Evolutionary conservation across 2,113 vertebrate species (phyloP).

Genomic region (Cromileptes altivelis): DNA sequence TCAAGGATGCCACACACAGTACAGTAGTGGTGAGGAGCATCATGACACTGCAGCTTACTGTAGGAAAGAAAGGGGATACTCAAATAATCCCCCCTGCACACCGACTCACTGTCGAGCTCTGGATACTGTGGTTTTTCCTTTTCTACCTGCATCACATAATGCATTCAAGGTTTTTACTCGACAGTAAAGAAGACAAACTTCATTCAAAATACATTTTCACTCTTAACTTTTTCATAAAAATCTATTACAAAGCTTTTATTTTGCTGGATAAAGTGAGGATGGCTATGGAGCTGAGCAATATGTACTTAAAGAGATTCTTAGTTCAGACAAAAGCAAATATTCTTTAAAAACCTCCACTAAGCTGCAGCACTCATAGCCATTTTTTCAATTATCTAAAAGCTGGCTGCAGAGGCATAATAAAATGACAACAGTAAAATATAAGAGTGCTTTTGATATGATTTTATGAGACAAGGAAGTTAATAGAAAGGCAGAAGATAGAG

Average conservation of each 20-base stretch:
- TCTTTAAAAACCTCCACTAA: neutral
- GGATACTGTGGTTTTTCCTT: neutral
- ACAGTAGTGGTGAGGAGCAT: constrained; percentile 18
- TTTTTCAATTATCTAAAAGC: constrained; percentile 19
- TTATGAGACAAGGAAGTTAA: constrained; percentile 13
- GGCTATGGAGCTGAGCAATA: neutral
- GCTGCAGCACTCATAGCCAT: neutral
- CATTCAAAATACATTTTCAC: neutral
- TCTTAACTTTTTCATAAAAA: neutral
- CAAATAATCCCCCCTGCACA: constrained; percentile 21
- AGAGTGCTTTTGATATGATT: constrained; percentile 6
- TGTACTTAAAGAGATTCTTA: neutral
- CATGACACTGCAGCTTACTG: constrained; percentile 42
- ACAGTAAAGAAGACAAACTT: neutral
- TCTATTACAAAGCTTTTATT: neutral
- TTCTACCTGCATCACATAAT: neutral
- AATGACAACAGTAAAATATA: neutral
- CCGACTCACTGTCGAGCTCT: constrained; percentile 3
- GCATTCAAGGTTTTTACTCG: neutral
- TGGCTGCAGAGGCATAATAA: neutral
- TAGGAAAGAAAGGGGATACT: constrained; percentile 15
- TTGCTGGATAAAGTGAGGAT: neutral
- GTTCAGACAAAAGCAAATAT: neutral
- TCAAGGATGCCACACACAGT: constrained; percentile 54
- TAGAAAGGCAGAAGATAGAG: constrained; percentile 4